A percentile compares a stretch with the other conserved stretches of the same genome.
phyloP scores from a whole-genome alignment of 1,140 invertebrate genomes.

The Bathynomus jamesi region DNA sequence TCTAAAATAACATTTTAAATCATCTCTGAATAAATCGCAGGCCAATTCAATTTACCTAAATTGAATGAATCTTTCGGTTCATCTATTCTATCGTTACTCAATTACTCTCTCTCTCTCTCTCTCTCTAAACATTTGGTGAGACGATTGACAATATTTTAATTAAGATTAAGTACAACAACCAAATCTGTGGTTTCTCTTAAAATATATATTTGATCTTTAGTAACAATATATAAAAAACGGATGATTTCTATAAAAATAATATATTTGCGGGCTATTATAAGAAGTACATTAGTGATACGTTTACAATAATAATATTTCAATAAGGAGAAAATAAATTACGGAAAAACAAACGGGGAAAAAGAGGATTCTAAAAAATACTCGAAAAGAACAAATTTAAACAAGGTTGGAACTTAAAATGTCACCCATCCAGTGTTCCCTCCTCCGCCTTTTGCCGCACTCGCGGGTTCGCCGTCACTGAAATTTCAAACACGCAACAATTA shows the following conservation, averaged over 20 bases:
- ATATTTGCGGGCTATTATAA: neutral
- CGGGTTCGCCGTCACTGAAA: neutral
- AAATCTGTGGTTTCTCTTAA: too few species aligned
- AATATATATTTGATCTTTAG: too few species aligned
- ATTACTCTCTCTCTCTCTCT: too few species aligned
- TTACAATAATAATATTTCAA: neutral
- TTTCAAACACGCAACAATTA: neutral
- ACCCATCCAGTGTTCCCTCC: neutral
- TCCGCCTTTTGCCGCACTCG: neutral
- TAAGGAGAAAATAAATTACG: neutral
- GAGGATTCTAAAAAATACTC: neutral
- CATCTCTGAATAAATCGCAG: too few species aligned
- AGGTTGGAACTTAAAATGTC: neutral
- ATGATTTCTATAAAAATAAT: slow-evolving; percentile 3
- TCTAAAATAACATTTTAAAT: too few species aligned
- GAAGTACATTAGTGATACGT: neutral
- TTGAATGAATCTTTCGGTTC: too few species aligned
- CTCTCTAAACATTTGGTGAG: too few species aligned
- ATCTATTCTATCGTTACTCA: too few species aligned
- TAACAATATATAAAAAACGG: neutral
- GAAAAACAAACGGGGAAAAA: neutral
- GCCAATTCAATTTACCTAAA: too few species aligned
- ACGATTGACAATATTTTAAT: too few species aligned
- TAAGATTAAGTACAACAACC: too few species aligned
- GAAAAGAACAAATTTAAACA: neutral